These are phyloP conservation scores for Danaus plexippus DNA, from an alignment of 1,140 invertebrate genomes.

Conservation along the genomic window DNA sequence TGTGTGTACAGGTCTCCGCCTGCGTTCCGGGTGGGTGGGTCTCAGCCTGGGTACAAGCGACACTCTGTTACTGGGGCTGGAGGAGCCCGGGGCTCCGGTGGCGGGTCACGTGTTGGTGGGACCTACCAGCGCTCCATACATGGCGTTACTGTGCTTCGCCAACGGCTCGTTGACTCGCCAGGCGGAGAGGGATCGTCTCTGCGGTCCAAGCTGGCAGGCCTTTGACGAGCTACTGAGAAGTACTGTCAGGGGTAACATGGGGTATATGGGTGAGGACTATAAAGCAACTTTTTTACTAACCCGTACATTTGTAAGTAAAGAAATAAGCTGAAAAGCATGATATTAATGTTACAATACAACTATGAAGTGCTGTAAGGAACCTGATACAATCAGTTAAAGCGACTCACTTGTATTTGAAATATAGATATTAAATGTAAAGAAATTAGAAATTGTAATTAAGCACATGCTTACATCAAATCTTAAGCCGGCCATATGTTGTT, in stretches of 20 bases:
- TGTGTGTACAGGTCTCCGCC: constrained; percentile 78
- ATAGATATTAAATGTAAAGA: too few species aligned
- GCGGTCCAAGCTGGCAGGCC: constrained; percentile 85
- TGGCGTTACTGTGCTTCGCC: constrained; percentile 95
- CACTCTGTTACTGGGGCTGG: constrained; percentile 87
- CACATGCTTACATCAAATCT: too few species aligned
- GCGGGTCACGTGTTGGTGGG: constrained; percentile 92
- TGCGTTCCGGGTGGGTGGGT: constrained; percentile 86
- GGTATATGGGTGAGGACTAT: constrained; percentile 82
- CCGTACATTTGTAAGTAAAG: too few species aligned
- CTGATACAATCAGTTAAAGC: too few species aligned
- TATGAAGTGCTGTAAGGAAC: too few species aligned
- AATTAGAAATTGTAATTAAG: too few species aligned
- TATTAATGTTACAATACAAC: too few species aligned
- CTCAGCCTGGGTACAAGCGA: constrained; percentile 95
- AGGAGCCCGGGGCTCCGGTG: constrained; percentile 75
- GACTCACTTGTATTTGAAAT: too few species aligned
- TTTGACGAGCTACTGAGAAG: constrained; percentile 88
- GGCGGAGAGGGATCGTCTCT: constrained; percentile 82
- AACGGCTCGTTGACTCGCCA: constrained; percentile 94
- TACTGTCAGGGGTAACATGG: constrained; percentile 92
- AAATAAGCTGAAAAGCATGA: too few species aligned
- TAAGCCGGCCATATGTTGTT: too few species aligned
- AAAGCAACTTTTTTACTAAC: too few species aligned
- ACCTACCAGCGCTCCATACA: constrained; percentile 85